Conservation (phyloP, 2,113 vertebrate species). For the Aldabrachelys gigantea region DNA sequence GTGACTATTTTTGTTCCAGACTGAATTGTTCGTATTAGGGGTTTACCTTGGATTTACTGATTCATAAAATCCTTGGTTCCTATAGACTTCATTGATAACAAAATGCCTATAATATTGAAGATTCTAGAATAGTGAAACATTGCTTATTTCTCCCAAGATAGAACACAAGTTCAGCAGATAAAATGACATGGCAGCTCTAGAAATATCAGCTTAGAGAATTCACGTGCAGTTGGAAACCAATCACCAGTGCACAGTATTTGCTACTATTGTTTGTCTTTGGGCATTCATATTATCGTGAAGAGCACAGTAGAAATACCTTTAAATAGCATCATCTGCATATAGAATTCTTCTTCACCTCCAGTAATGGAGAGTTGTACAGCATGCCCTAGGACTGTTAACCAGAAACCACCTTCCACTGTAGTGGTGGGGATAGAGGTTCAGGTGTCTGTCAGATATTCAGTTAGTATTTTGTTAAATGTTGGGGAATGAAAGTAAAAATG, state of each 20-base stretch:
- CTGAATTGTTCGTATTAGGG: background rate
- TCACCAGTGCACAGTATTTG: background rate
- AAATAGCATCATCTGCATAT: background rate
- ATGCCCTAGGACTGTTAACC: background rate
- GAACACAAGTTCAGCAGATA: background rate
- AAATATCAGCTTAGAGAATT: background rate
- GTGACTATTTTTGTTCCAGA: background rate
- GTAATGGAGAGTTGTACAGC: background rate
- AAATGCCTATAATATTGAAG: background rate
- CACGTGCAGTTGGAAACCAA: background rate
- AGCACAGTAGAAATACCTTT: background rate
- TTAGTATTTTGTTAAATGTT: background rate
- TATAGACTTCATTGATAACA: background rate
- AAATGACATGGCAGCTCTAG: background rate
- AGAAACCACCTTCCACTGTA: background rate
- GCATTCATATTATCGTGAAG: background rate
- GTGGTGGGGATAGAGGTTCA: background rate
- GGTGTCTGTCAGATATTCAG: background rate
- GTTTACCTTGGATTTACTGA: background rate
- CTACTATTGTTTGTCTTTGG: background rate
- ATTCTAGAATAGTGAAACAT: background rate
- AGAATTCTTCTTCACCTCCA: background rate
- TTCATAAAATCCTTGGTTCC: background rate
- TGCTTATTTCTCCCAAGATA: background rate
- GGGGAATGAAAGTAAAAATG: background rate